Evolutionary conservation across 2,113 vertebrate species (phyloP), one percentile per base, ranked within the genome.

Genomic region (Clarias magur): DNA sequence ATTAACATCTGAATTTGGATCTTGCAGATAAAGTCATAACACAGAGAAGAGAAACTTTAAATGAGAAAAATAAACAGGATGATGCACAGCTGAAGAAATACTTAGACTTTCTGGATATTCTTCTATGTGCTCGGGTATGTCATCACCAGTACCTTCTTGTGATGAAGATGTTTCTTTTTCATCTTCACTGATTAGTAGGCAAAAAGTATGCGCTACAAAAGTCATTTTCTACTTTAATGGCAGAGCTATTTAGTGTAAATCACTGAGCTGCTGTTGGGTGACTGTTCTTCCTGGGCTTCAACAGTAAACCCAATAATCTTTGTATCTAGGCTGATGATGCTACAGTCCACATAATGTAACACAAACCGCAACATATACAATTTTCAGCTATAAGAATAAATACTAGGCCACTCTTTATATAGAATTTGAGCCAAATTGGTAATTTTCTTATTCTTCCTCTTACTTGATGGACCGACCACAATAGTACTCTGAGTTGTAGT

Each of bases 21-120:
- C 86, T 89, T 88, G 2, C 76, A 96, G 95, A 91, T 85, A 93
- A 95, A 65, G 95, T 98, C 57, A 95, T 97, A 88, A 91, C 2
- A 0, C 94, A 95, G 89, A 94, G 97, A 86, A 97, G 96, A 85
- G 90, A 95, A 82, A 92, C 80, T 7, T 92, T 98, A 1, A 93
- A 94, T 84, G 42, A 94, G 1, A 94, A 96, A 19, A 88, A 0
- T 0, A 94, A 96, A 38, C 34, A 42, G 42, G 42, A 95, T 4
- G 94, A 92, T 75, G 83, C 94, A 62, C 93, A 92, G 79, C 91
- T 91, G 63, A 98, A 95, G 91, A 95, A 94, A 85, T 91, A 95
- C 92, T 54, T 97, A 91, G 97, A 99, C 90, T 59, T 99, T 88
- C 91, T 99, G 88, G 97, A 99, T 88, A 97, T 99, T 75, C 96